Conservation (phyloP, 2,113 vertebrate genomes). For the Motacilla alba region DNA sequence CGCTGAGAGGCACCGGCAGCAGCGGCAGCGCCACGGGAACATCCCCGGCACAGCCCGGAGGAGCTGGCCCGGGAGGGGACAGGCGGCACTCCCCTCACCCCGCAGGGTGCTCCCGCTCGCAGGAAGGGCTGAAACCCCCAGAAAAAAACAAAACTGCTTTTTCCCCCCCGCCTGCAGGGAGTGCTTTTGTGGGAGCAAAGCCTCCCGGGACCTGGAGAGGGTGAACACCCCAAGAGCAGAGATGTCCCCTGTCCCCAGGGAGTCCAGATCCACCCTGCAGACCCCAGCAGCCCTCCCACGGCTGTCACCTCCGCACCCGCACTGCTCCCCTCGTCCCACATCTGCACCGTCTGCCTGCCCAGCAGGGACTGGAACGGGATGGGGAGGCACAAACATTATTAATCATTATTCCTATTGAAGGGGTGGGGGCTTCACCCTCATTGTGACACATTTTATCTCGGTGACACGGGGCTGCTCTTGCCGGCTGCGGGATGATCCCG, state of each 20-base stretch:
- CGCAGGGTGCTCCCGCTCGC: rapidly evolving
- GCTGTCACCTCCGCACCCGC: not conserved
- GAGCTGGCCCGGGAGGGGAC: rapidly evolving
- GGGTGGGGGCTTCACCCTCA: not conserved
- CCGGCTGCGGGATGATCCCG: not conserved
- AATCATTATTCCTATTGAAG: not conserved
- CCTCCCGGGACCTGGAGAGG: rapidly evolving
- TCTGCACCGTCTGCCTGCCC: not conserved
- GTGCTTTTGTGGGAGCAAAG: not conserved
- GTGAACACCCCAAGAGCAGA: not conserved
- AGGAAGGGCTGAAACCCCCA: not conserved
- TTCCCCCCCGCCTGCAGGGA: not conserved
- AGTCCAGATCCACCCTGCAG: not conserved
- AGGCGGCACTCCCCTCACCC: rapidly evolving
- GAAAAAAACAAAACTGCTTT: not conserved
- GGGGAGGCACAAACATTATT: not conserved
- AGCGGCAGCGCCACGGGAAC: rapidly evolving
- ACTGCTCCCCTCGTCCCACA: not conserved
- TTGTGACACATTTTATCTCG: not conserved
- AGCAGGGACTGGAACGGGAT: not conserved
- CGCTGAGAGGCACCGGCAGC: not conserved
- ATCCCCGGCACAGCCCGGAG: rapidly evolving
- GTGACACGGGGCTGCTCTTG: not conserved
- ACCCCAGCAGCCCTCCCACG: rapidly evolving
- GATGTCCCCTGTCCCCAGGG: not conserved